These are phyloP conservation scores for Tanytarsus gracilentus DNA, from an alignment of 2,888 invertebrate genomes.

Conservation along the genomic window DNA sequence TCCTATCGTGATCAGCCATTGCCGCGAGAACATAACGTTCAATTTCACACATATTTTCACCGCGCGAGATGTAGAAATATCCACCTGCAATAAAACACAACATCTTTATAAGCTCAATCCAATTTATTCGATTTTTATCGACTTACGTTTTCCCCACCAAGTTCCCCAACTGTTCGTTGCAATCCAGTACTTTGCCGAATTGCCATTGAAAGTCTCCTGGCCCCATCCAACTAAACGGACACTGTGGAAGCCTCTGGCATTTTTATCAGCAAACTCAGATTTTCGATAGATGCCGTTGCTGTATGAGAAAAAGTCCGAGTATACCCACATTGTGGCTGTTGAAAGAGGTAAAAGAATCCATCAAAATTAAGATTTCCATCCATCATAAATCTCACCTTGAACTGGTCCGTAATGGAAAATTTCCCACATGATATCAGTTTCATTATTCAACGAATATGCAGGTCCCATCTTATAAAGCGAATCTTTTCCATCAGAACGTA, in stretches of 20 bases:
- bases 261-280: constrained; percentile 48
- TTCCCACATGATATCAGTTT: constrained; percentile 84
- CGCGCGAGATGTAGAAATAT: constrained; percentile 77
- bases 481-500: constrained; percentile 46
- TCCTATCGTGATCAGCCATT: constrained; percentile 14
- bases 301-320: constrained; percentile 90
- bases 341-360: no score
- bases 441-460: constrained; percentile 62
- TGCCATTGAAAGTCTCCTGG: constrained; percentile 51
- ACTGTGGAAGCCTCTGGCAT: constrained; percentile 70
- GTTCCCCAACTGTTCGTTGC: constrained; percentile 92
- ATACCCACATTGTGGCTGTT: constrained; percentile 79
- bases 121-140: not conserved
- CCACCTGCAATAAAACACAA: constrained; percentile 54
- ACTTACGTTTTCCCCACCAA: constrained; percentile 59
- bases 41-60: constrained; percentile 79
- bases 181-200: constrained; percentile 73
- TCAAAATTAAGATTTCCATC: no score
- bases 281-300: constrained; percentile 72
- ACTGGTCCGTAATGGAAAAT: constrained; percentile 86
- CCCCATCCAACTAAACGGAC: constrained; percentile 92
- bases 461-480: constrained; percentile 65
- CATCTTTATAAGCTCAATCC: not conserved
- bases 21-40: constrained; percentile 80
- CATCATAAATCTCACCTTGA: constrained; percentile 53